Base-by-base conservation (phyloP, 2,113 vertebrate genomes). In the Megatriorchis doriae region DNA sequence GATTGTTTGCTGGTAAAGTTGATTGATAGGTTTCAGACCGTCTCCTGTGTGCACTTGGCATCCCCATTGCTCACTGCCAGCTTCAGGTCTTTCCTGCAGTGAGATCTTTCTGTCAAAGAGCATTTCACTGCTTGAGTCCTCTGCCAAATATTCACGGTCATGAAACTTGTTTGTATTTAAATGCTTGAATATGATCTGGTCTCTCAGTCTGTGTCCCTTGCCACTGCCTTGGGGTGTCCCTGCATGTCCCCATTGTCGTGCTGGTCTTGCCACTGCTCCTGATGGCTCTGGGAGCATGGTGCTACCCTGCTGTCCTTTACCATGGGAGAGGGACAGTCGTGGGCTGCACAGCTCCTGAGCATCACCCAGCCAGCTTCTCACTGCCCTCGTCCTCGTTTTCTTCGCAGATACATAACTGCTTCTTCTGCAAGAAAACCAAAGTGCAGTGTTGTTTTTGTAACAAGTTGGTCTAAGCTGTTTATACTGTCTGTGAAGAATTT, bases 1-100 rank as follows among this genome's bases (percentile, higher is more conserved):
- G 19, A 2, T 61, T 0, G 0, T 32, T 79, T 61, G 43, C 10
- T 74, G 75, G 20, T 74, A 23, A 25, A 5, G 3, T 7, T 10
- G 40, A 29, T 7, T 10, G 40, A 29, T 13, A 18, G 36, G n/a
- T 40, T 77, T 71, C 63, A 63, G 27, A 12, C 18, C 2, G 0
- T 25, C 31, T 75, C 13, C 7, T 45, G 42, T 13, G 40, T 63
- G 50, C 29, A 56, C 21, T 59, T 29, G 62, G 10, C 75, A 73
- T 53, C 25, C 16, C 23, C 25, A 9, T 14, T 4, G 1, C 43
- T 43, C 3, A 12, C 23, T 75, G 18, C 20, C 0, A 0, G 53
- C 38, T 72, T 59, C 48, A 27, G 68, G 43, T 34, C 27, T 58
- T 74, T 50, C 55, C 43, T 63, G 72, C 58, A 56, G n/a, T 29